Conservation (phyloP, 2,888 invertebrate species). For the Adelognathus sp. region DNA sequence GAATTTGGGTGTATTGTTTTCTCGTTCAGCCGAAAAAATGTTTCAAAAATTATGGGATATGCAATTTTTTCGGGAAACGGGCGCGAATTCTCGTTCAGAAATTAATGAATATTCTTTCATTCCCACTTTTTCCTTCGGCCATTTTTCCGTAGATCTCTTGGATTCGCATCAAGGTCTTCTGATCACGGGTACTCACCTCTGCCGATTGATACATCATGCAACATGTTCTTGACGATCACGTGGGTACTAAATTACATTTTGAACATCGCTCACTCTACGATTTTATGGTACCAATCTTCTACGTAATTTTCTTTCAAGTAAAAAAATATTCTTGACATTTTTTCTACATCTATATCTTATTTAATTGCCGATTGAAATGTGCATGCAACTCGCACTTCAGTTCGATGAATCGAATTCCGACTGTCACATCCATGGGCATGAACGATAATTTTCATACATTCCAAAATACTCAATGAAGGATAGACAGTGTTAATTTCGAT, state of each 20-base stretch:
- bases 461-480: no score
- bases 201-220: neutral
- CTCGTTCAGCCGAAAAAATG: no score
- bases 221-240: neutral
- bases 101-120: no score
- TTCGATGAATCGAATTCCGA: neutral
- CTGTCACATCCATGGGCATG: neutral
- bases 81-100: no score
- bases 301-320: neutral
- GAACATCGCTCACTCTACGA: neutral
- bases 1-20: neutral
- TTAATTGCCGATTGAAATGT: neutral
- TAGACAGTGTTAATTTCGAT: no score
- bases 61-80: no score
- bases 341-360: no score
- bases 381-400: neutral
- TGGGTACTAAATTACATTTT: neutral
- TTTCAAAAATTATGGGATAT: no score
- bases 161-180: neutral
- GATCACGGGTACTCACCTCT: neutral
- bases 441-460: neutral
- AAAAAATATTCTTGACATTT: neutral
- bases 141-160: slow-evolving; percentile 14
- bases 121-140: no score
- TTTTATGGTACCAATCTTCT: neutral